Conservation (phyloP, 1,140 invertebrate species). For the Hetaerina americana region DNA sequence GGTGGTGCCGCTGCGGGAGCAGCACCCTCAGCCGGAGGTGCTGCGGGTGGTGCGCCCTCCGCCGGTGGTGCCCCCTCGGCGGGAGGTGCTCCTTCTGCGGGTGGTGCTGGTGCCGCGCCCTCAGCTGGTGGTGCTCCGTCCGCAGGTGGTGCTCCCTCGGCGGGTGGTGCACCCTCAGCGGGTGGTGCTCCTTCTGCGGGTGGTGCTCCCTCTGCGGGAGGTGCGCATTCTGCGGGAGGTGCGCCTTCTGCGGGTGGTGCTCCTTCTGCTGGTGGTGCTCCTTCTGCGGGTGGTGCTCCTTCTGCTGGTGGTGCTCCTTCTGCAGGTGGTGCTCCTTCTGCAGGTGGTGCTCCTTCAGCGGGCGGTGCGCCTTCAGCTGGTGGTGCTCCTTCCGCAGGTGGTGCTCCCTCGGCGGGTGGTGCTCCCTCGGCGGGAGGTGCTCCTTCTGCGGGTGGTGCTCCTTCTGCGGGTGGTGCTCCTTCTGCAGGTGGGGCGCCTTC, state of each 20-base stretch:
- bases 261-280: conserved; percentile 26
- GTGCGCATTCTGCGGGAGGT: conserved; percentile 26
- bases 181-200: conserved; percentile 23
- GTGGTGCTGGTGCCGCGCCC: conserved; percentile 28
- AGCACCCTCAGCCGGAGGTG: conserved; percentile 15
- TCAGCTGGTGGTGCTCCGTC: conserved; percentile 26
- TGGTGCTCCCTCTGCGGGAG: conserved; percentile 13
- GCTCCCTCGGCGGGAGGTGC: conserved; percentile 22
- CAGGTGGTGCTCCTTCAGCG: conserved; percentile 22
- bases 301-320: conserved; percentile 26
- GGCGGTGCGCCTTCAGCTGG: conserved; percentile 26
- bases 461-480: conserved; percentile 27
- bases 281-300: conserved; percentile 26
- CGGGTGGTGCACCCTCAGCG: conserved; percentile 14
- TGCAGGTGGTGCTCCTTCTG: conserved; percentile 24
- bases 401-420: conserved; percentile 15
- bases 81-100: conserved; percentile 28
- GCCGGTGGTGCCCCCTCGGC: conserved; percentile 19
- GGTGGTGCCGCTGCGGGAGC: conserved; percentile 4
- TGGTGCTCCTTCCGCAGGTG: conserved; percentile 22
- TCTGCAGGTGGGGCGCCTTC: conserved; percentile 25
- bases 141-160: conserved; percentile 20
- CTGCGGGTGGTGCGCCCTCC: conserved; percentile 24
- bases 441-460: conserved; percentile 5
- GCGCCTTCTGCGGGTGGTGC: conserved; percentile 24